Percentiles rank a stretch among this genome's conserved stretches.
Conservation (phyloP, 2,888 invertebrate species). For the Branchipolynoe longqiensis region DNA sequence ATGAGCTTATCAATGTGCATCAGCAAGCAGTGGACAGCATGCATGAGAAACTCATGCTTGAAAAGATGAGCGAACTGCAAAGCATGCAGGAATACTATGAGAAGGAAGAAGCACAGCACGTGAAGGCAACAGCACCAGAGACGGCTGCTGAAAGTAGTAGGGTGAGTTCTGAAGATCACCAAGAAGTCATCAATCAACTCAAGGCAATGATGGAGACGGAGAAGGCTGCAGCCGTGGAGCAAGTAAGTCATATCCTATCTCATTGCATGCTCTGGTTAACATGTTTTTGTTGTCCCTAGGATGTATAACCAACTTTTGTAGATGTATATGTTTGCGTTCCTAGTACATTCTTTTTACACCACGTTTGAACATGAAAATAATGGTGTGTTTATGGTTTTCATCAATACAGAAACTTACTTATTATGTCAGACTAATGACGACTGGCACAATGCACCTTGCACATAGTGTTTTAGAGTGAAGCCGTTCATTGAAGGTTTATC, state of each 20-base stretch:
- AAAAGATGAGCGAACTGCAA: constrained; percentile 21
- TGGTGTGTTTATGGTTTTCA: too few species aligned
- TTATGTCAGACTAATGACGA: too few species aligned
- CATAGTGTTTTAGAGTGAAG: too few species aligned
- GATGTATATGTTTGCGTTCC: too few species aligned
- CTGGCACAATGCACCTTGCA: too few species aligned
- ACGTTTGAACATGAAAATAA: too few species aligned
- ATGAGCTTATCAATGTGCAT: neutral
- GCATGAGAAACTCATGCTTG: constrained; percentile 28
- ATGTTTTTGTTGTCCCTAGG: constrained; percentile 66
- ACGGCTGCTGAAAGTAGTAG: neutral
- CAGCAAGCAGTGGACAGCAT: constrained; percentile 14
- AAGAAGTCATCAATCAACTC: constrained; percentile 78
- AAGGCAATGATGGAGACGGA: constrained; percentile 69
- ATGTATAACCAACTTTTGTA: too few species aligned
- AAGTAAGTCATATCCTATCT: neutral
- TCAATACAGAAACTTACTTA: too few species aligned
- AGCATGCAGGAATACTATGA: constrained; percentile 25
- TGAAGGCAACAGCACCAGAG: neutral
- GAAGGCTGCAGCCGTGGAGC: constrained; percentile 61
- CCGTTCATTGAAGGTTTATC: too few species aligned
- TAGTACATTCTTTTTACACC: too few species aligned
- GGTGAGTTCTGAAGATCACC: constrained; percentile 71
- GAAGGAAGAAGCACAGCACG: neutral
- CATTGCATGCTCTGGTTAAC: too few species aligned